Evolutionary conservation across 2,797 vertebrate genomes (phyloP).

Genomic region (Tympanoctomys barrerae): DNA sequence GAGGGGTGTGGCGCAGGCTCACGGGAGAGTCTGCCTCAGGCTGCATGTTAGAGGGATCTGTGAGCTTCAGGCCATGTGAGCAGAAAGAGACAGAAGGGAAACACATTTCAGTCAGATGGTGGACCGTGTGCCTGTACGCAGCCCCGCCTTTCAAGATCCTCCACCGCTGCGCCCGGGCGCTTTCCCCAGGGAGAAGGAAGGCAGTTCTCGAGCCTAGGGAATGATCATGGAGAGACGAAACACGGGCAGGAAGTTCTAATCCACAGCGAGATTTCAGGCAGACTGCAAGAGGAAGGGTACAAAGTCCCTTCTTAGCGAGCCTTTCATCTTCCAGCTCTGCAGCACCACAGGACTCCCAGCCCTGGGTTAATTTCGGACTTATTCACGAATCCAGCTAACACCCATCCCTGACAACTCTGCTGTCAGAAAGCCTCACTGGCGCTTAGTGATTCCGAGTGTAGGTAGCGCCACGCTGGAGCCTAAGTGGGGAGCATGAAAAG

Average conservation of each 20-base stretch:
- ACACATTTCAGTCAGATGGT: neutral
- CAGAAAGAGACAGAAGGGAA: no score
- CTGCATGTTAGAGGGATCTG: no score
- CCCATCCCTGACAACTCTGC: conserved; percentile 57
- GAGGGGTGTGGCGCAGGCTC: neutral
- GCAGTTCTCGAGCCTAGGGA: no score
- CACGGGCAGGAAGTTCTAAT: neutral
- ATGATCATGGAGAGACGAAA: accelerated
- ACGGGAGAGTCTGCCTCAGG: accelerated
- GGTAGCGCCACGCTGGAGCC: neutral
- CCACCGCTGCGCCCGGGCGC: accelerated
- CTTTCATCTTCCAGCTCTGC: neutral
- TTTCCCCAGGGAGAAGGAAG: neutral
- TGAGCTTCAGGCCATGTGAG: neutral
- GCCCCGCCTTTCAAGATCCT: neutral
- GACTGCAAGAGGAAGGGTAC: neutral
- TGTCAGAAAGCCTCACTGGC: conserved; percentile 67
- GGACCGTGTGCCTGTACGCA: accelerated
- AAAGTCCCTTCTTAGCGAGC: accelerated
- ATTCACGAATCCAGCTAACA: conserved; percentile 68
- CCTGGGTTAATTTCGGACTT: conserved; percentile 78
- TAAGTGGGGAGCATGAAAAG: conserved; percentile 29
- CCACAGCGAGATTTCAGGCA: neutral
- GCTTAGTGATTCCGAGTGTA: conserved; percentile 47
- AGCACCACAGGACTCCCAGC: conserved; percentile 56